These are phyloP conservation scores for Allacma fusca DNA, from an alignment of 2,888 invertebrate species.

Conservation along the genomic window DNA sequence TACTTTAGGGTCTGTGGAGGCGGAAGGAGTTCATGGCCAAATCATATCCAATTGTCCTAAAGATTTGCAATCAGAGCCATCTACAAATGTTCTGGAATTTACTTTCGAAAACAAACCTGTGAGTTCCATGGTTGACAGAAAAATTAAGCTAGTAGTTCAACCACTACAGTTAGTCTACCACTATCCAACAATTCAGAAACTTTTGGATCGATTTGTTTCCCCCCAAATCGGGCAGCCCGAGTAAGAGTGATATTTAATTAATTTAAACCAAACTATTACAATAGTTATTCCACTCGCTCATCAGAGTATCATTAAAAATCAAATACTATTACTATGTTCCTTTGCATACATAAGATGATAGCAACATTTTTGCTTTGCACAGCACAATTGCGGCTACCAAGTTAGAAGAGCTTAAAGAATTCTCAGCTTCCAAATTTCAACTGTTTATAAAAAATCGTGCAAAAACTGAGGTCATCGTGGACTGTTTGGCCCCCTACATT, in stretches of 20 bases:
- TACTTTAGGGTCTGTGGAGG: constrained; percentile 75
- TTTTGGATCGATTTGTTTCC: constrained; percentile 86
- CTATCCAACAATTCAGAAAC: constrained; percentile 84
- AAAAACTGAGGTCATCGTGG: constrained; percentile 70
- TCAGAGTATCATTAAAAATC: no score
- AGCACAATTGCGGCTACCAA: constrained; percentile 85
- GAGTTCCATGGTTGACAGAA: constrained; percentile 77
- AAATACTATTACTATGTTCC: no score
- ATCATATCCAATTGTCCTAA: constrained; percentile 38
- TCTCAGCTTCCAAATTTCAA: constrained; percentile 90
- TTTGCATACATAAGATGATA: no score
- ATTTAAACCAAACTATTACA: no score
- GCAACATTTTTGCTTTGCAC: not conserved
- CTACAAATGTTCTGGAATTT: constrained; percentile 73
- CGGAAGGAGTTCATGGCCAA: no score
- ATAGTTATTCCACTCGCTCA: no score
- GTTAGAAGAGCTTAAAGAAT: constrained; percentile 86
- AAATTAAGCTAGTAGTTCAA: constrained; percentile 77
- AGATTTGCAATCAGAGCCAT: constrained; percentile 4
- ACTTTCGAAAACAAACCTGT: constrained; percentile 91
- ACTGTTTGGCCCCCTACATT: constrained; percentile 86
- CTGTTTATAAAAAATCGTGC: constrained; percentile 78
- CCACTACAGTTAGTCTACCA: constrained; percentile 91
- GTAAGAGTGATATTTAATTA: not conserved
- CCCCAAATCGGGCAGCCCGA: constrained; percentile 64